Conservation (phyloP, 2,888 invertebrate species). For the Drymonia ruficornis region DNA sequence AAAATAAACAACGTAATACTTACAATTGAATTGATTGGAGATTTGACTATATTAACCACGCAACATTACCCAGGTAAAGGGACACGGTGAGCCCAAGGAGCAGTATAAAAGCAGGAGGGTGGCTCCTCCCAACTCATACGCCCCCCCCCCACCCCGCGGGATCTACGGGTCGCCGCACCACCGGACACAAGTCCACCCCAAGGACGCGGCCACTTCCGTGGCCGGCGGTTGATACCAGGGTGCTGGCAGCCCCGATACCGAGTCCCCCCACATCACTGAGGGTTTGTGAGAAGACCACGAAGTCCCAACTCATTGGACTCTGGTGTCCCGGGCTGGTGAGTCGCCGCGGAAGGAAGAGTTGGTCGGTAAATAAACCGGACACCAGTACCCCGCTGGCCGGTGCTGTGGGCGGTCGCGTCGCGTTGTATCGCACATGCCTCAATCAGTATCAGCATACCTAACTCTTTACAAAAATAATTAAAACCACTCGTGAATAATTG, state of each 20-base stretch:
- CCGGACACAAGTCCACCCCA: no score
- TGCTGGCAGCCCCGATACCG: no score
- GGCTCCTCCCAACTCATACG: background rate
- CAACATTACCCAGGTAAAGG: background rate
- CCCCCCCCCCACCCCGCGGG: no score
- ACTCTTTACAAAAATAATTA: no score
- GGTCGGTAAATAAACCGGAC: constrained; percentile 31
- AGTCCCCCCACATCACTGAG: no score
- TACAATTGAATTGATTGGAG: background rate
- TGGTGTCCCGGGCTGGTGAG: constrained; percentile 6
- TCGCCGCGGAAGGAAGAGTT: constrained; percentile 2
- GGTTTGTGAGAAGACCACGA: no score
- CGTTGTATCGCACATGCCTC: background rate
- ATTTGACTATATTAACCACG: background rate
- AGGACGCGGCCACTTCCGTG: no score
- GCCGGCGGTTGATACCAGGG: no score
- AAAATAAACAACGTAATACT: no score
- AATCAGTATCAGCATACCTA: no score
- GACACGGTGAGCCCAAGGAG: background rate
- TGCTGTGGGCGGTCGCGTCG: constrained; percentile 16
- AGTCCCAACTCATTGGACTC: background rate
- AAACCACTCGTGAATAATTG: no score
- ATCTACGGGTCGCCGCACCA: no score
- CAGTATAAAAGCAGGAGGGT: constrained; percentile 5
- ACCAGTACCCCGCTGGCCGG: constrained; percentile 19